A percentile compares a stretch with the other conserved stretches of the same genome.
Conservation (phyloP, 2,888 invertebrate species). For the Ypsolopha sequella region DNA sequence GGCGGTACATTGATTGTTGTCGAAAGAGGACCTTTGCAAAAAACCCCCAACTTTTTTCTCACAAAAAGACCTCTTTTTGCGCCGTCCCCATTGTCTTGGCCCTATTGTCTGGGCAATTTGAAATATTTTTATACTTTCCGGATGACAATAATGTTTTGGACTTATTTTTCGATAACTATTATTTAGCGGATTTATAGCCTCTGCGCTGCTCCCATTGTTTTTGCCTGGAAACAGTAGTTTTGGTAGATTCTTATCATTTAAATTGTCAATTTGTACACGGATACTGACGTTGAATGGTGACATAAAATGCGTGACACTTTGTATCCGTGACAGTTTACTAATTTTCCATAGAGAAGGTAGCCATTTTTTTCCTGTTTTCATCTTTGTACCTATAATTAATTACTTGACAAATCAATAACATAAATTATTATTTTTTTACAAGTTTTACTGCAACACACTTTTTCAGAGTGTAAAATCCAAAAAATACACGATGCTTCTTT, state of each 20-base stretch:
- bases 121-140: slow-evolving; percentile 68
- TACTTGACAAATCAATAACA: no score
- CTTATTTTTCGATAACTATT: slow-evolving; percentile 66
- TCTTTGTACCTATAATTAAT: no score
- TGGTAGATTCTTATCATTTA: slow-evolving; percentile 28
- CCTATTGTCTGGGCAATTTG: slow-evolving; percentile 64
- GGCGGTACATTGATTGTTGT: slow-evolving; percentile 58
- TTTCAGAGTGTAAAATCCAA: no score
- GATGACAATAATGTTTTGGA: slow-evolving; percentile 63
- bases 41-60: slow-evolving; percentile 35
- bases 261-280: slow-evolving; percentile 48
- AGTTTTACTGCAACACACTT: no score
- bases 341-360: no score
- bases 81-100: slow-evolving; percentile 56
- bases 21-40: slow-evolving; percentile 50
- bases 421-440: no score
- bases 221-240: slow-evolving; percentile 15
- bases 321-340: slow-evolving; percentile 26
- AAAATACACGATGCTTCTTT: no score
- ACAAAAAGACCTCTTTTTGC: slow-evolving; percentile 54
- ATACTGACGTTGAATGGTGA: slow-evolving; percentile 21
- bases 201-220: slow-evolving; percentile 24
- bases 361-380: no score
- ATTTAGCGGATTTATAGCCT: slow-evolving; percentile 62
- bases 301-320: slow-evolving; percentile 18